Evolutionary conservation across 2,113 vertebrate genomes (phyloP), one percentile per base, ranked within the genome.

Genomic region (Chloroceryle aenea): DNA sequence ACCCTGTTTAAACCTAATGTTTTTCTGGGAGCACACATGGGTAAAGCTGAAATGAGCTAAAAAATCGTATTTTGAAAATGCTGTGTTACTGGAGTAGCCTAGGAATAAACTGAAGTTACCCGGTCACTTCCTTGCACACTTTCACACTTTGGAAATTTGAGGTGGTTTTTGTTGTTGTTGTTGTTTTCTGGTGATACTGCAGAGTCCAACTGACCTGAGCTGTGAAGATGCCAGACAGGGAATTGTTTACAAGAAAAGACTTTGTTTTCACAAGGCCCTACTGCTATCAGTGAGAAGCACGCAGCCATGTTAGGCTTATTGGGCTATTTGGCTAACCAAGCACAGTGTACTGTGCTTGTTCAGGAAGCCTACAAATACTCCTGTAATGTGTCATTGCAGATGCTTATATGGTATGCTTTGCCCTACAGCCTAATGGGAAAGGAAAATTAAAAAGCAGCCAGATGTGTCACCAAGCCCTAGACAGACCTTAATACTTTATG

Each of bases 71-170:
- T 73, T 52, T 61, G 48, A 62, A 69, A 92, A 25, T 1, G 0
- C 16, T 7, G 1, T 53, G 29, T 59, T 63, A 14, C 0, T 0
- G 36, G n/a, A 38, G 14, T 34, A 55, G 18, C 17, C 16, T 43
- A 14, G 27, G 55, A 69, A 21, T 80, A 69, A 94, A 40, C 27
- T 48, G 16, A 69, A 66, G 76, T 36, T 69, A 53, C 15, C 13
- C 67, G 32, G 3, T 32, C 6, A 1, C 18, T 78, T 89, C 26
- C 38, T 32, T 48, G 7, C 14, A 16, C 21, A 34, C 17, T 11
- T 78, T 82, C 14, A 16, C 21, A 34, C 17, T 11, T 78, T 82
- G 77, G 15, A 81, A 89, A 77, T 50, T 22, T 29, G 50, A 66
- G 5, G 22, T 15, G 18, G 8, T 47, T 7, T 22, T 78, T n/a